phyloP scores from a whole-genome alignment of 2,888 invertebrate genomes.

The Tinea pellionella region DNA sequence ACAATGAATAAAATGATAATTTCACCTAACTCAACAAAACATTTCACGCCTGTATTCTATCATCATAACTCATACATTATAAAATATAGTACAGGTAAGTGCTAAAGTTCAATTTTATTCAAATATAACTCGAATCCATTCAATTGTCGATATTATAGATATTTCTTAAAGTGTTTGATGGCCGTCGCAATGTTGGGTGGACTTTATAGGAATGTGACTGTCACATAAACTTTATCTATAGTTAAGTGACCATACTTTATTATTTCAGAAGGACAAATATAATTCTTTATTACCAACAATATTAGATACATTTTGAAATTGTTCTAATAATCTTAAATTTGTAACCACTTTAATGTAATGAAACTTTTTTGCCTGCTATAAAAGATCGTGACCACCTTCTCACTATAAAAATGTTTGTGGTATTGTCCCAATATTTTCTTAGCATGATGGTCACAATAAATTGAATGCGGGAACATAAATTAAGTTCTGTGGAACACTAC shows the following conservation, averaged over 20 bases:
- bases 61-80: background rate
- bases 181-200: background rate
- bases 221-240: background rate
- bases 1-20: too few species aligned
- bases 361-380: too few species aligned
- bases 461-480: conserved; percentile 4
- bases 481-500: conserved; percentile 1
- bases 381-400: too few species aligned
- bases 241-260: background rate
- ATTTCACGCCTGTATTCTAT: background rate
- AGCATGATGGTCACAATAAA: background rate
- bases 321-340: too few species aligned
- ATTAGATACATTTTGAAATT: too few species aligned
- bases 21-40: background rate
- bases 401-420: too few species aligned
- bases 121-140: background rate
- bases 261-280: background rate
- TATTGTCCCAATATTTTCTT: background rate
- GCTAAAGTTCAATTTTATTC: background rate
- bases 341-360: too few species aligned
- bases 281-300: too few species aligned
- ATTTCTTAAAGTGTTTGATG: conserved; percentile 3
- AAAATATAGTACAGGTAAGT: background rate
- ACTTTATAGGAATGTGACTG: background rate
- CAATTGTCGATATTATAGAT: background rate